Evolutionary conservation across 2,888 invertebrate species (phyloP).

Genomic region (Apotomis capreana): DNA sequence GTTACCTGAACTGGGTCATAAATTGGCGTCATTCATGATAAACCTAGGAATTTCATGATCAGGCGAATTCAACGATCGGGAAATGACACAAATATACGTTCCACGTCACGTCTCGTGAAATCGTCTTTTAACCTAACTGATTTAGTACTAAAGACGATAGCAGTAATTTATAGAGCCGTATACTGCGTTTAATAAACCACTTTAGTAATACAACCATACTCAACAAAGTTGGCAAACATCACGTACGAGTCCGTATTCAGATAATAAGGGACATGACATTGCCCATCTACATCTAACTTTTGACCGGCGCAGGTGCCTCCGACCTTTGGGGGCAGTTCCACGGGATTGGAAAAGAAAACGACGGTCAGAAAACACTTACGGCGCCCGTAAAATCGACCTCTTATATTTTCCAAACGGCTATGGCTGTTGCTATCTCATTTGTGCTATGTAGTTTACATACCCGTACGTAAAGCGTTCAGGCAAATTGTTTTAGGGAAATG

Average conservation of each 20-base stretch:
- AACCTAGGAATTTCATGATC: no score
- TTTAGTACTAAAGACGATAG: not conserved
- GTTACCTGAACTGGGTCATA: no score
- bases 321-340: constrained; percentile 67
- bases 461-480: constrained; percentile 20
- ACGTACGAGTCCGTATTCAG: constrained; percentile 8
- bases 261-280: constrained; percentile 38
- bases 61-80: no score
- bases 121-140: not conserved
- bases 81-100: no score
- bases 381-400: constrained; percentile 62
- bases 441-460: constrained; percentile 46
- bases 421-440: constrained; percentile 49
- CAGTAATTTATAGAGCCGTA: not conserved
- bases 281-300: constrained; percentile 41
- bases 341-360: constrained; percentile 72
- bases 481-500: not conserved
- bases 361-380: constrained; percentile 68
- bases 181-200: not conserved
- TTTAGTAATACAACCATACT: not conserved
- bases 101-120: no score
- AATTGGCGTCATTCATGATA: no score
- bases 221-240: not conserved
- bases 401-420: constrained; percentile 57
- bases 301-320: constrained; percentile 60